Base-by-base conservation (phyloP, 2,113 vertebrate species). In the Arenaria interpres region DNA sequence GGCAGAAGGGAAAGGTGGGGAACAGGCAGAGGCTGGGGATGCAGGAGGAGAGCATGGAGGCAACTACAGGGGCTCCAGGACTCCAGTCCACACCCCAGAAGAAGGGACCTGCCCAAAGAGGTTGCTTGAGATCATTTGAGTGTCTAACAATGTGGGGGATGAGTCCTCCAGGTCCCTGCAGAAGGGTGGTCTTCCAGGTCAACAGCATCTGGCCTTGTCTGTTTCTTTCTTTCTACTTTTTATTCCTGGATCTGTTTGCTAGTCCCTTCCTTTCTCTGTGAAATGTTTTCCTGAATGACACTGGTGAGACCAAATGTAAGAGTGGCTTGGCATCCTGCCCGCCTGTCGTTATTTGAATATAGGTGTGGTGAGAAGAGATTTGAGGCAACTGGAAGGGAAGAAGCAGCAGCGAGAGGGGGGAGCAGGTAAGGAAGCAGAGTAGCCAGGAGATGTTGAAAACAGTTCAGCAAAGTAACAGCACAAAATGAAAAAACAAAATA, bases 131-230 rank as follows among this genome's bases (percentile, higher is more conserved):
- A 28, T 64, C 20, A 69, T 60, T 1, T 4, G 37, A 73, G 73
- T 1, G 28, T 50, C 51, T 23, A 30, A 20, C 2, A 0, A 33
- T 0, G 1, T 5, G 6, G 3, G 8, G 21, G 10, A 35, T 0
- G 0, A 43, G 8, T 14, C 4, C 32, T 32, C 21, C 32, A 27
- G 24, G n/a, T 39, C 46, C 35, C 25, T 64, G 21, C 53, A 48
- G 54, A 18, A 48, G 35, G n/a, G 13, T 46, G 54, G 4, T 23
- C 39, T 53, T 59, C 43, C 53, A 5, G 27, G 8, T 63, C 57
- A 41, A 7, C n/a, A 54, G 37, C 48, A 54, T 22, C 68, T 32
- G 39, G 13, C n/a, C 27, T 43, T 3, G 28, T 15, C 19, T 24
- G n/a, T n/a, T 10, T 51, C 15, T 73, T 64, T 35, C 23, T 50